Evolutionary conservation across 2,888 invertebrate genomes (phyloP).

Genomic region (Dolichopus griseipennis): DNA sequence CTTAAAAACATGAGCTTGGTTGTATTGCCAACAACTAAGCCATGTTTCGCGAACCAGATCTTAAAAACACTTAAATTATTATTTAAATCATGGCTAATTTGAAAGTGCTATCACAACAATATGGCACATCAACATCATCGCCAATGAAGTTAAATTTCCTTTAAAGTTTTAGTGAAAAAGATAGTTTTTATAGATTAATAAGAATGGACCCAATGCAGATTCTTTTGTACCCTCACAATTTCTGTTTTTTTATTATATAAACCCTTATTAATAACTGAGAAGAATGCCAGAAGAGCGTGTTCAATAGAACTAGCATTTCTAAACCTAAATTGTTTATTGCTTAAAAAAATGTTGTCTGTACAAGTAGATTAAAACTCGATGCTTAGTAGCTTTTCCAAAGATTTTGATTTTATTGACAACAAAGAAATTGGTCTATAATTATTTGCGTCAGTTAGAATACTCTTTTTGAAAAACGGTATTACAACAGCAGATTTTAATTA

Average conservation of each 20-base stretch:
- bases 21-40: not conserved
- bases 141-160: not conserved
- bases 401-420: not conserved
- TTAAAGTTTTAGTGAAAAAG: not conserved
- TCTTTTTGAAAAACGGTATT: not conserved
- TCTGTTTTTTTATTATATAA: not conserved
- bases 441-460: not conserved
- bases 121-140: conserved; percentile 1
- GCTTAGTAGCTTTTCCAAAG: not conserved
- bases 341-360: not conserved
- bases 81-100: not conserved
- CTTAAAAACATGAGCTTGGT: conserved; percentile 4
- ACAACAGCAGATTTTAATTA: not conserved
- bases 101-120: not conserved
- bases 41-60: not conserved
- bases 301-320: not conserved
- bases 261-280: not conserved
- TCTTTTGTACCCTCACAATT: not conserved
- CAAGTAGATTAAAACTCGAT: not conserved
- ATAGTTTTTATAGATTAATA: not conserved
- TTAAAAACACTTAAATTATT: not conserved
- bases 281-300: not conserved
- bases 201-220: not conserved
- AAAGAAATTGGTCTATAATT: not conserved
- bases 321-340: not conserved